phyloP scores from a whole-genome alignment of 2,797 vertebrate genomes.

The Catharus ustulatus region DNA sequence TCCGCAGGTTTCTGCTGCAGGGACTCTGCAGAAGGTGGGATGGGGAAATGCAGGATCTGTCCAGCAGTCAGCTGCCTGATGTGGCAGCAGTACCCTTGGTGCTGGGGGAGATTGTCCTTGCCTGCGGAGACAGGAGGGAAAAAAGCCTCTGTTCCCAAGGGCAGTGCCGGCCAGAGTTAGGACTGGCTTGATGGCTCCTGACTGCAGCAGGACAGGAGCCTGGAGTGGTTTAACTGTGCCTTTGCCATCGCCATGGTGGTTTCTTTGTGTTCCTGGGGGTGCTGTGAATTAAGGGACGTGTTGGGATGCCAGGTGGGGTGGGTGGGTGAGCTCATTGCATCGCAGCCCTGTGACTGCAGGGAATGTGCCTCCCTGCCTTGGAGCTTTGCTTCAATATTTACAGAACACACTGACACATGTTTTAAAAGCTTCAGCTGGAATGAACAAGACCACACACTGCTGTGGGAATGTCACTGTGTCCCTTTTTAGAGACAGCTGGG shows the following conservation, averaged over 20 bases:
- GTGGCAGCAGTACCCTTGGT: constrained; percentile 42
- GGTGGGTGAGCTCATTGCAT: not conserved
- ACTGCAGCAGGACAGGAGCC: constrained; percentile 31
- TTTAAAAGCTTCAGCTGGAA: constrained; percentile 29
- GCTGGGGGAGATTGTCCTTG: constrained; percentile 52
- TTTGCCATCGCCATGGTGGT: not conserved
- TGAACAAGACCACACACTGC: not conserved
- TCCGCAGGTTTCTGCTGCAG: not conserved
- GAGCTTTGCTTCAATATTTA: constrained; percentile 46
- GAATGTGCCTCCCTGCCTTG: not conserved
- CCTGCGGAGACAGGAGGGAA: constrained; percentile 48
- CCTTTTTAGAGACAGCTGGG: not conserved
- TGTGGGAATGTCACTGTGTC: not conserved
- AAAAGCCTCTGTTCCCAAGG: not conserved
- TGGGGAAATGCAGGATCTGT: not conserved
- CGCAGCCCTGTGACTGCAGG: not conserved
- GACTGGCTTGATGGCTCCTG: constrained; percentile 52
- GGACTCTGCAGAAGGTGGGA: not conserved
- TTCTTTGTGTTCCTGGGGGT: not conserved
- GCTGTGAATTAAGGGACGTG: not conserved
- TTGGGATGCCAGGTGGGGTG: not conserved
- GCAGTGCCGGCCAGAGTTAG: constrained; percentile 35
- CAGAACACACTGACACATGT: not conserved
- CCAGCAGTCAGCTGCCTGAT: not conserved
- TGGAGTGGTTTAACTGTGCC: not conserved